These are phyloP conservation scores for Eospalax fontanierii DNA, from an alignment of 2,797 vertebrate species.

Conservation along the genomic window DNA sequence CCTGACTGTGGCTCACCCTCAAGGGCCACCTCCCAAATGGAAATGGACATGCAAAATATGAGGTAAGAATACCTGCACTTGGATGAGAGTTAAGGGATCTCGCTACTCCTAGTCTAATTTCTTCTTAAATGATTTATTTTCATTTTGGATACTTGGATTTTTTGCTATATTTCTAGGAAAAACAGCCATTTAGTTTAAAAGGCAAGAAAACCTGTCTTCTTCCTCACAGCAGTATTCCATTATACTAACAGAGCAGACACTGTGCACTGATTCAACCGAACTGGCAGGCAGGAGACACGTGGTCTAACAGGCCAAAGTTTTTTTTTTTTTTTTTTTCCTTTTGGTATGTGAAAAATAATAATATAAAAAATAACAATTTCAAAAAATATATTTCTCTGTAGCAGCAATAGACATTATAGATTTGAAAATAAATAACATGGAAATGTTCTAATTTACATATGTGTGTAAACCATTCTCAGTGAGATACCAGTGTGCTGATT, in stretches of 20 bases:
- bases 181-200: background rate
- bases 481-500: constrained; percentile 59
- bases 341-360: background rate
- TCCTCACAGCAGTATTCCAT: background rate
- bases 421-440: constrained; percentile 10
- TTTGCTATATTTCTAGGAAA: constrained; percentile 11
- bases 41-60: background rate
- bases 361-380: constrained; percentile 59
- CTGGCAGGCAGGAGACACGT: background rate
- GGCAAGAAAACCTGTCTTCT: background rate
- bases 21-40: background rate
- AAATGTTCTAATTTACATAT: background rate
- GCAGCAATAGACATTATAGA: constrained; percentile 33
- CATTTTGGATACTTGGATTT: background rate
- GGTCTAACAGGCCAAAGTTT: background rate
- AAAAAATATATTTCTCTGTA: constrained; percentile 55
- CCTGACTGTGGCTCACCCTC: background rate
- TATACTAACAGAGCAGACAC: background rate
- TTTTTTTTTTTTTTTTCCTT: too few relatives aligned
- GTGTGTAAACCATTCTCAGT: background rate
- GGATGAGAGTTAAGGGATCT: background rate
- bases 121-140: constrained; percentile 20
- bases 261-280: background rate
- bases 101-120: background rate
- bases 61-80: background rate